Conservation (phyloP, 2,113 vertebrate genomes). For the Maylandia zebra region DNA sequence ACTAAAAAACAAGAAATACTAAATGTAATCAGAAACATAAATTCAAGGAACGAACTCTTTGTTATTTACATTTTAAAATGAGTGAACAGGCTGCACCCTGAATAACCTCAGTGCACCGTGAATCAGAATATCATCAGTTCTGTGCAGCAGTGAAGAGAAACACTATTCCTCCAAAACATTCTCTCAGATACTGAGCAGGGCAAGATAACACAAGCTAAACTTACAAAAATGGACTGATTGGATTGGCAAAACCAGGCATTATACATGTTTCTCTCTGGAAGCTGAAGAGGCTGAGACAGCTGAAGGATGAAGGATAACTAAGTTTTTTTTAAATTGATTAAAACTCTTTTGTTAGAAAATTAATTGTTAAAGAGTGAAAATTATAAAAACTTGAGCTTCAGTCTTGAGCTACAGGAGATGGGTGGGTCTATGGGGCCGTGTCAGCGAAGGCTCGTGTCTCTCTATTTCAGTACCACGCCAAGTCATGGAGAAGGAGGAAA, state of each 20-base stretch:
- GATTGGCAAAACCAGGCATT: background rate
- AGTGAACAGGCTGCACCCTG: background rate
- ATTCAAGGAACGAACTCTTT: background rate
- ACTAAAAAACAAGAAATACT: background rate
- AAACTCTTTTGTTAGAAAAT: background rate
- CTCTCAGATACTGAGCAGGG: background rate
- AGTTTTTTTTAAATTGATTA: background rate
- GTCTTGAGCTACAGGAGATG: background rate
- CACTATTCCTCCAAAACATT: background rate
- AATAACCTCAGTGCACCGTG: background rate
- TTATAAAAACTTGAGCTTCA: too few species aligned
- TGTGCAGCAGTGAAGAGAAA: background rate
- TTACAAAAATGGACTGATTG: background rate
- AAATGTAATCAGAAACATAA: accelerated
- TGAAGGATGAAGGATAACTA: background rate
- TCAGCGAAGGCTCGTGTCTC: background rate
- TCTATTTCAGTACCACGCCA: background rate
- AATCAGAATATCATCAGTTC: background rate
- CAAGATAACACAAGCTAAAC: background rate
- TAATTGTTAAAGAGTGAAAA: too few species aligned
- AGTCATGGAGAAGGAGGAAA: background rate
- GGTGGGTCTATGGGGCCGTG: background rate
- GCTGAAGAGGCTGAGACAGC: background rate
- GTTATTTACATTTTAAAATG: background rate
- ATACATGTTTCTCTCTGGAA: background rate